Conservation (phyloP, 92 coral and sea anemone genomes). For the Porites evermanni region DNA sequence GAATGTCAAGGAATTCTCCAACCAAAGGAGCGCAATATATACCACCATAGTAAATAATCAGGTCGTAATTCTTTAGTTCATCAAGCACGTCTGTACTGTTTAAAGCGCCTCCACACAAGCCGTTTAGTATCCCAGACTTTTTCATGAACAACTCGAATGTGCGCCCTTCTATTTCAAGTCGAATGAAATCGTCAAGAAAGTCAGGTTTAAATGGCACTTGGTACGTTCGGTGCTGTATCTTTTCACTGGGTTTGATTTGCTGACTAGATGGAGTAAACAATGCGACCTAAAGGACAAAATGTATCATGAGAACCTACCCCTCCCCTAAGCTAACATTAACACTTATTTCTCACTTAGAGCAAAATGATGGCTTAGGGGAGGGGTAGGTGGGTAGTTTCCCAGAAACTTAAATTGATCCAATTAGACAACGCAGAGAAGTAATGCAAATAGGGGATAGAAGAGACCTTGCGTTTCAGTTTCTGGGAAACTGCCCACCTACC, state of each 20-base stretch:
- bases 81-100: slow-evolving; percentile 12
- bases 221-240: slow-evolving; percentile 30
- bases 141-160: neutral
- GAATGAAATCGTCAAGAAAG: slow-evolving; percentile 24
- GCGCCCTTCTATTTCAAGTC: slow-evolving; percentile 3
- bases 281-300: slow-evolving; percentile 31
- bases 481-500: no score
- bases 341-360: no score
- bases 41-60: neutral
- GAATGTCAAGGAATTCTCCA: slow-evolving; percentile 43
- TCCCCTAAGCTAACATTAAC: no score
- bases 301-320: neutral
- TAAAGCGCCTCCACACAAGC: slow-evolving; percentile 29
- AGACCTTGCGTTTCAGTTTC: no score
- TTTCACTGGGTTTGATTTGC: neutral
- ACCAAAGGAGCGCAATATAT: slow-evolving; percentile 22
- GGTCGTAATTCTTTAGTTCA: neutral
- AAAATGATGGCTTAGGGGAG: no score
- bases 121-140: neutral
- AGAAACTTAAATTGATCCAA: no score
- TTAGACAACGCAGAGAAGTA: no score
- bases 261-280: slow-evolving; percentile 46
- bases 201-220: slow-evolving; percentile 38
- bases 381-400: no score
- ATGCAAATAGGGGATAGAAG: no score